phyloP scores from a whole-genome alignment of 2,888 invertebrate genomes.

The Latrodectus elegans region DNA sequence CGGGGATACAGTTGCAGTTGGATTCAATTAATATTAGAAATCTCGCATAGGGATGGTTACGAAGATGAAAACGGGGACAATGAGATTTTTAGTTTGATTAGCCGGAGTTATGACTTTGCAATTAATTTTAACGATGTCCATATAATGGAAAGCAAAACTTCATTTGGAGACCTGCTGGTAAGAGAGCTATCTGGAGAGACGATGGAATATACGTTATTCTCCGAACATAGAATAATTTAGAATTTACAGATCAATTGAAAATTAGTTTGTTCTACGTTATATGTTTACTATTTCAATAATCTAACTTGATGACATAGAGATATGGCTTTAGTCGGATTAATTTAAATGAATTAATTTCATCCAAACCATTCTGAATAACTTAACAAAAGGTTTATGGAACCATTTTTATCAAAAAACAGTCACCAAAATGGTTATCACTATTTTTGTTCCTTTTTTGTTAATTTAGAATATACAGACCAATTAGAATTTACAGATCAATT shows the following conservation, averaged over 20 bases:
- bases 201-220: not conserved
- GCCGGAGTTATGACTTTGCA: not conserved
- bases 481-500: not conserved
- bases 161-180: conserved; percentile 18
- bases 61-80: not conserved
- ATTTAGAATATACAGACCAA: not conserved
- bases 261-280: not conserved
- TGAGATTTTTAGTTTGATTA: conserved; percentile 43
- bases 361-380: too few relatives aligned
- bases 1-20: too few relatives aligned
- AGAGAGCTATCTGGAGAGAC: not conserved
- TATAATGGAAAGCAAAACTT: conserved; percentile 16
- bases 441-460: not conserved
- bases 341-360: too few relatives aligned
- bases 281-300: too few relatives aligned
- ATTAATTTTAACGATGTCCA: conserved; percentile 40
- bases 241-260: not conserved
- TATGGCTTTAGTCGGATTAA: too few relatives aligned
- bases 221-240: not conserved
- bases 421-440: too few relatives aligned
- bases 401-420: too few relatives aligned
- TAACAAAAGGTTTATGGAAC: too few relatives aligned
- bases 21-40: too few relatives aligned
- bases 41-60: too few relatives aligned
- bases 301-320: too few relatives aligned